Conservation (phyloP, 2,113 vertebrate genomes). For the Phaethon lepturus region DNA sequence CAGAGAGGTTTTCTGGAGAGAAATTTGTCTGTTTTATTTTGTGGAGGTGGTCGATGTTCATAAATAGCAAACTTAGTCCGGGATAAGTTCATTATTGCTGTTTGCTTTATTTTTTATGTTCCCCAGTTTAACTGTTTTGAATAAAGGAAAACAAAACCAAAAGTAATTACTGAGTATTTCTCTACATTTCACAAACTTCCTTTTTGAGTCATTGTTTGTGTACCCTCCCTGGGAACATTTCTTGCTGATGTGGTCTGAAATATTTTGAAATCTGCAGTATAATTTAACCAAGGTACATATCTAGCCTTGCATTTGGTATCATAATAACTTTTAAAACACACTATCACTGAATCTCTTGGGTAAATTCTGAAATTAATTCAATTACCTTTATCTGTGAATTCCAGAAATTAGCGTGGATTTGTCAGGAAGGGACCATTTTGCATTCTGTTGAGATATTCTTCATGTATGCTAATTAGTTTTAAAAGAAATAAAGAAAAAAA, state of each 20-base stretch:
- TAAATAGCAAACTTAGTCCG: background rate
- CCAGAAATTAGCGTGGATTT: background rate
- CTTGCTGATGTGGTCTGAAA: background rate
- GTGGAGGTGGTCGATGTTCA: background rate
- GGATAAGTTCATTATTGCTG: background rate
- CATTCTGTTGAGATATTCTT: background rate
- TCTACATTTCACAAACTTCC: constrained; percentile 18
- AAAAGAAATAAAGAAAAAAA: background rate
- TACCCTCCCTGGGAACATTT: constrained; percentile 30
- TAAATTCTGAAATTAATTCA: background rate
- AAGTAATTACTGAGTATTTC: constrained; percentile 21
- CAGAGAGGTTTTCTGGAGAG: background rate
- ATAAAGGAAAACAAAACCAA: background rate
- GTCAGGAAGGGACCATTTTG: background rate
- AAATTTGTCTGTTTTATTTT: background rate
- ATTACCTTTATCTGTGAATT: background rate
- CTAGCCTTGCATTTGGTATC: background rate
- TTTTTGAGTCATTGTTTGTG: constrained; percentile 29
- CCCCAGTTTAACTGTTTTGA: background rate
- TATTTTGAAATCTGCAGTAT: constrained; percentile 1
- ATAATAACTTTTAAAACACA: background rate
- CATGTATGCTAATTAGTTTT: background rate
- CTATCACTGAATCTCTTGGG: background rate
- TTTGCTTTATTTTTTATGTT: background rate
- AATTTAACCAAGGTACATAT: background rate